Evolutionary conservation across 2,113 vertebrate species (phyloP), one percentile per base, ranked within the genome.

Genomic region (Trichomycterus rosablanca): DNA sequence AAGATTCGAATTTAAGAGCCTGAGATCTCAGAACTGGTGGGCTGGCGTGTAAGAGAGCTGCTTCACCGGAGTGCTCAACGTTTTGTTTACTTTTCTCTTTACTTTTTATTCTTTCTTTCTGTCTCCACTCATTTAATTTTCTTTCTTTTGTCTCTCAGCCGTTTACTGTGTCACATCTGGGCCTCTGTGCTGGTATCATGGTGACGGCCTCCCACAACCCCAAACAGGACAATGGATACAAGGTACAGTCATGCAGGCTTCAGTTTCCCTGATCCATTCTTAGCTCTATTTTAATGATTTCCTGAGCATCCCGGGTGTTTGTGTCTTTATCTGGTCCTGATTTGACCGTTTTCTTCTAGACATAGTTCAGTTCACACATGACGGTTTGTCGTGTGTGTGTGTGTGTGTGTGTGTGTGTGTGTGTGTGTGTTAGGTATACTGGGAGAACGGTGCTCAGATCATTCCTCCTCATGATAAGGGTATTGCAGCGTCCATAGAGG

Each of bases 161-260:
- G 0, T 99, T 95, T 52, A 79, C 94, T 0, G 91, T 99, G n/a
- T 88, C 80, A 3, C 89, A 88, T 28, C 75, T 95, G 75, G 89
- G 89, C 32, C 88, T 98, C 12, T 93, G 91, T 79, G 95, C 94
- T 73, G 96, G 95, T 24, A 87, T 99, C 76, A 98, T 98, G 96
- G 78, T 99, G 32, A 98, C 96, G 0, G 95, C 95, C 16, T 99
- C 95, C 0, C 96, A 99, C 77, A 99, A 99, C 67, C 96, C 96
- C 7, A 99, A 99, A 81, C 87, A 97, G 68, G 96, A 99, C 77
- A 96, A 98, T 12, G 96, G 96, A 16, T 99, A 99, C 68, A 99
- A 99, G 93, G 96, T 95, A 71, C 40, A 19, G 9, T 5, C 16
- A 0, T 1, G 14, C 14, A 26, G 40, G 14, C 7, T 12, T 48